Conservation (phyloP, 2,888 invertebrate genomes). For the Girardia tigrina region DNA sequence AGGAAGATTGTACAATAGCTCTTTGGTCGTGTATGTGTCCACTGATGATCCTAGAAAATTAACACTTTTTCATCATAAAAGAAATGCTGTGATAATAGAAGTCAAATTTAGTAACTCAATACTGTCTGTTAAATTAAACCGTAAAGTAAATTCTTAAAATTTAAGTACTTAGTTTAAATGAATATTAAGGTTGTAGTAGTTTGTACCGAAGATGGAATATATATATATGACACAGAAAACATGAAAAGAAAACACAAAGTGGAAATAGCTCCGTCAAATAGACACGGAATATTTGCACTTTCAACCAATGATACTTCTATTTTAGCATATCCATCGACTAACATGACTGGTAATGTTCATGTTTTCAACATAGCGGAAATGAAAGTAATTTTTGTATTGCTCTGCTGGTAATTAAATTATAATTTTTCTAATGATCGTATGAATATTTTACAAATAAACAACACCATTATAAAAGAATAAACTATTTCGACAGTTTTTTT, state of each 20-base stretch:
- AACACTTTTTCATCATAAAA: slow-evolving; percentile 6
- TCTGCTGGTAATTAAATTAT: not conserved
- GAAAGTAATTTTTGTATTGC: not conserved
- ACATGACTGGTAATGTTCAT: slow-evolving; percentile 19
- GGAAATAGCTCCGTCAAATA: not conserved
- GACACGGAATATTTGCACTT: slow-evolving; percentile 4
- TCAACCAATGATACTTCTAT: not conserved
- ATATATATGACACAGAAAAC: slow-evolving; percentile 14
- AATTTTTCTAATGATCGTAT: not conserved
- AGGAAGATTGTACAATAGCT: not conserved
- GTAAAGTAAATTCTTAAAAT: not conserved
- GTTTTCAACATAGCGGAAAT: slow-evolving; percentile 14
- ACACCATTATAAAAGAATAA: no score
- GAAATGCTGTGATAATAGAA: slow-evolving; percentile 3
- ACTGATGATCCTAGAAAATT: slow-evolving; percentile 1
- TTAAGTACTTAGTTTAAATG: not conserved
- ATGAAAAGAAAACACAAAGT: not conserved
- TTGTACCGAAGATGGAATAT: slow-evolving; percentile 19
- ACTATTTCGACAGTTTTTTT: no score
- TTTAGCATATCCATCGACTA: slow-evolving; percentile 2
- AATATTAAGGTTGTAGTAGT: not conserved
- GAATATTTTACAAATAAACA: not conserved
- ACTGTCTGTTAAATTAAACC: slow-evolving; percentile 13
- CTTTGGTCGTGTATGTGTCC: not conserved
- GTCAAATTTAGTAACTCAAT: slow-evolving; percentile 7